A percentile compares a stretch with the other conserved stretches of the same genome.
phyloP scores from a whole-genome alignment of 2,888 invertebrate species.

The Dyspetes luteomarginatus region DNA sequence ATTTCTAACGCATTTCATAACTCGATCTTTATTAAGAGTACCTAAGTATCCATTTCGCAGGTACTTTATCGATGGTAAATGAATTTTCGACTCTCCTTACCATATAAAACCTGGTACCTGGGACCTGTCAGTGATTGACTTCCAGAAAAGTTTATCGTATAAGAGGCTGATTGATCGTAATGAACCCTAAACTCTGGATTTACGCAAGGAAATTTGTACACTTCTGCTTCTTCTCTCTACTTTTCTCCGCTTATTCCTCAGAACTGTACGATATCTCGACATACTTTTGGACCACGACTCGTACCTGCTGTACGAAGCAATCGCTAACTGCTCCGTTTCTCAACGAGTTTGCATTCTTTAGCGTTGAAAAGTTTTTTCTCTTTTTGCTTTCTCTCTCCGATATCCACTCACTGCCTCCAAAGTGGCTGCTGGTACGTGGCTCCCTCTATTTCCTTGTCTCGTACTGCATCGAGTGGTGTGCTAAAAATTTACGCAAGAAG shows the following conservation, averaged over 20 bases:
- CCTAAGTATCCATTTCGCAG: too few species aligned
- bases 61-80: too few species aligned
- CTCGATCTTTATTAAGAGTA: too few species aligned
- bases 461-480: neutral
- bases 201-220: conserved; percentile 39
- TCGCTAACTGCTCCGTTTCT: conserved; percentile 28
- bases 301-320: neutral
- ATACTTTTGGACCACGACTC: neutral
- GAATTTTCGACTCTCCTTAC: neutral
- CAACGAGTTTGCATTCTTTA: conserved; percentile 40
- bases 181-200: conserved; percentile 50
- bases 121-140: conserved; percentile 53
- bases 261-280: conserved; percentile 23
- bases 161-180: conserved; percentile 65
- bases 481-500: neutral
- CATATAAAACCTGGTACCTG: neutral
- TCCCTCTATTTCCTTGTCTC: neutral
- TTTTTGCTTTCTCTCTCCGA: neutral
- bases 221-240: conserved; percentile 4
- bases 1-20: too few species aligned
- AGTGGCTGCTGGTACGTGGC: neutral
- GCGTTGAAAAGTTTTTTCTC: conserved; percentile 33
- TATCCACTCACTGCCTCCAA: neutral
- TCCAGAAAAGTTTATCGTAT: conserved; percentile 48
- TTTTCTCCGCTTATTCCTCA: neutral